Base-by-base conservation (phyloP, 2,797 vertebrate species). In the Cossypha niveicapilla region DNA sequence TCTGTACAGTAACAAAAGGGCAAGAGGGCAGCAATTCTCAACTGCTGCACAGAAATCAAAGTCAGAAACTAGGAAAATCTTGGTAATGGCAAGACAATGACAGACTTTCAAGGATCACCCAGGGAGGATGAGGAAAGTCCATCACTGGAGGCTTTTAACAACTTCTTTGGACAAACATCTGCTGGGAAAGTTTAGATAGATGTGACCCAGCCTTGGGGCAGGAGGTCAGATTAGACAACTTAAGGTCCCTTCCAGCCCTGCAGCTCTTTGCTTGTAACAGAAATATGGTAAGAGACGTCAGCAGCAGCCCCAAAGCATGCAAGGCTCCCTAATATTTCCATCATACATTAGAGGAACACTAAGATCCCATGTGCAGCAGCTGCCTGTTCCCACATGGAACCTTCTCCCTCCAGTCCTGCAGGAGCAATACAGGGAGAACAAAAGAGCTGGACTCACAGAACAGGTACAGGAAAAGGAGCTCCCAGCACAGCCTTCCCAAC, bases 141-240 rank as follows among this genome's bases (percentile, higher is more conserved):
- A 74, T 50, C 68, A 54, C 50, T 61, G 42, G 21, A 72, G 34
- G 54, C 48, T 82, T 86, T 87, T 67, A 91, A 88, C 48, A 92
- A 88, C 48, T 61, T n/a, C 1, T 10, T 35, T 90, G 85, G 68
- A 90, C 68, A 94, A 95, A 93, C 35, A 91, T 71, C 76, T 91
- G 82, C 86, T 93, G 92, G 92, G 86, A 91, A 95, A 93, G 90
- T 90, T 94, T 88, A 79, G 61, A 74, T 6, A 91, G 93, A 71
- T 45, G 48, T 93, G 94, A 86, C 72, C 53, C 61, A 62, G 71
- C n/a, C 67, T 27, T 67, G 63, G 53, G 51, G 48, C 78, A 86
- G 45, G 22, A 86, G 72, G 93, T 93, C 93, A 75, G 9, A 77
- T 48, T 11, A 50, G 68, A 88, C 61, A 83, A 58, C 1, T 56